phyloP scores from a whole-genome alignment of 1,140 invertebrate genomes.

The Tetragnatha versicolor region DNA sequence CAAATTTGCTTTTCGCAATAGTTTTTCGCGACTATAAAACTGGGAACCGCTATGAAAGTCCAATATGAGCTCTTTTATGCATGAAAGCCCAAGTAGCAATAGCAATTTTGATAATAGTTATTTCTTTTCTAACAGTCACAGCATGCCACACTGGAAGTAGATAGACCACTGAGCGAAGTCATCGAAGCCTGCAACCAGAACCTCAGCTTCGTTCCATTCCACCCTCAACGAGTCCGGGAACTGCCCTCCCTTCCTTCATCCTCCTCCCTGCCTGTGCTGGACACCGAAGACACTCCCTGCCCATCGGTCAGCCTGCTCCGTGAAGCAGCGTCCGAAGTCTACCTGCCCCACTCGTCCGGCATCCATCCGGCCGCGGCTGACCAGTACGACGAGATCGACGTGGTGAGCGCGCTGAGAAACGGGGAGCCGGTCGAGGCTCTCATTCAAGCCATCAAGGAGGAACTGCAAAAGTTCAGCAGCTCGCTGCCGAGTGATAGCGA shows the following conservation, averaged over 20 bases:
- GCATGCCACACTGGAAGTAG: too few species aligned
- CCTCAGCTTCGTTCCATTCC: slow-evolving; percentile 29
- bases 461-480: slow-evolving; percentile 40
- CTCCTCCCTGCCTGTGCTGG: slow-evolving; percentile 1
- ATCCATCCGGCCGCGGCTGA: slow-evolving; percentile 1
- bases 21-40: too few species aligned
- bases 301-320: neutral
- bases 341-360: neutral
- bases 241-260: neutral
- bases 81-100: too few species aligned
- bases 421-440: slow-evolving; percentile 32
- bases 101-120: too few species aligned
- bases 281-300: neutral
- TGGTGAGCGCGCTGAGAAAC: neutral
- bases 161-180: too few species aligned
- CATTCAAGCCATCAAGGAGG: slow-evolving; percentile 49
- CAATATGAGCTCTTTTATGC: too few species aligned
- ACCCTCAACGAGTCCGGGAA: neutral
- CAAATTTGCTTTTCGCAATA: too few species aligned
- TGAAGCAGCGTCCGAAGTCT: slow-evolving; percentile 5
- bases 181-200: slow-evolving; percentile 17
- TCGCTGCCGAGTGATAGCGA: slow-evolving; percentile 28
- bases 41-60: too few species aligned
- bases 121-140: too few species aligned
- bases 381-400: slow-evolving; percentile 36